Evolutionary conservation across 2,797 vertebrate genomes (phyloP), one percentile per base, ranked within the genome.

Genomic region (Poeciliopsis turneri): DNA sequence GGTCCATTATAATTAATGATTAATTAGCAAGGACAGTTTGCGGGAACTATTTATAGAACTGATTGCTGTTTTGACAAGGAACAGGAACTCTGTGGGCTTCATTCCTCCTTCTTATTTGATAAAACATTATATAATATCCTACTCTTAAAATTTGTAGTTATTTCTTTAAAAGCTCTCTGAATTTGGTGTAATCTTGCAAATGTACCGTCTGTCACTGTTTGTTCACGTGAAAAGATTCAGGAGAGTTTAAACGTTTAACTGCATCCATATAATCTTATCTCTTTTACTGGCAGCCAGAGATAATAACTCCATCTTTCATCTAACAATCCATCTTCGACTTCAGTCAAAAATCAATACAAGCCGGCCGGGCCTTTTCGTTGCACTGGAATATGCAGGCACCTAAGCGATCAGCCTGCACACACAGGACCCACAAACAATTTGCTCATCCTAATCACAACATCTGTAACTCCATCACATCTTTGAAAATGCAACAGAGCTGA

Each of bases 1-100:
- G 80, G 90, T 92, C 90, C 86, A 91, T 94, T 93, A 94, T 92
- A 94, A 93, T 93, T 94, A 90, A 93, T 92, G 92, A 92, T 93
- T 95, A 93, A 94, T 93, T 94, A 91, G 91, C 86, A 80, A 88
- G 81, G 83, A 88, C 87, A 51, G 83, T 89, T 87, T 89, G 88
- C 78, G 74, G 69, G 41, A 80, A 79, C 91, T 94, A 93, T 95
- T 94, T 92, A 91, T 93, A 93, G 92, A 90, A 77, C 75, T 84
- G 81, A 91, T 92, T 86, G 78, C 84, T 82, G 77, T 89, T 94
- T 92, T 87, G 85, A 89, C 78, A 86, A 87, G 59, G 79, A 87
- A 69, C 71, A 82, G 75, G 82, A 86, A 87, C 77, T 90, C 81
- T 84, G 78, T 64, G 61, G 84, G 74, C 36, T 82, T 81, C 77